Conservation (phyloP, 2,797 vertebrate genomes). For the Euphonia xanthogaster region DNA sequence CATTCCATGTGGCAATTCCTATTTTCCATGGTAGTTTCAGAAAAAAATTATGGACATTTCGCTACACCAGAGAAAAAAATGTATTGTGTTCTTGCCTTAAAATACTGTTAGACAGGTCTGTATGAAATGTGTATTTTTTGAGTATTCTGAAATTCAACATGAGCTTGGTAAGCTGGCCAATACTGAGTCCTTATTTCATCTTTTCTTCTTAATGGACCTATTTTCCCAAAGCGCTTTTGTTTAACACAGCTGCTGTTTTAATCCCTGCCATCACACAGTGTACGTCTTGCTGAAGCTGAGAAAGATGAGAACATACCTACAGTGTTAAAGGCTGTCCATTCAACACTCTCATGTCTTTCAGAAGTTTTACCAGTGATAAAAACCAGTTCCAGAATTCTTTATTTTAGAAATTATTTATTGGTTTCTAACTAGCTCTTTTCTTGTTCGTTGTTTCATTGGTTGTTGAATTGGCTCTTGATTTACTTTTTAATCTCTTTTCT, state of each 20-base stretch:
- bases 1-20: neutral
- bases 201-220: slow-evolving; percentile 6
- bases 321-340: neutral
- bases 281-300: neutral
- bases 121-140: neutral
- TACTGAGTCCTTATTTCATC: slow-evolving; percentile 9
- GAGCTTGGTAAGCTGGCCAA: neutral
- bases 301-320: neutral
- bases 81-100: neutral
- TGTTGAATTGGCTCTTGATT: neutral
- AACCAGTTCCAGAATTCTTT: neutral
- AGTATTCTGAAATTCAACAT: neutral
- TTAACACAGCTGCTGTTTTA: neutral
- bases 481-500: neutral
- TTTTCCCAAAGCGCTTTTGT: neutral
- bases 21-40: neutral
- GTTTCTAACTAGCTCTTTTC: neutral
- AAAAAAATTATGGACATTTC: neutral
- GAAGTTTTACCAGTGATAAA: neutral
- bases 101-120: neutral
- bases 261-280: neutral
- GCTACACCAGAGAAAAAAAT: neutral
- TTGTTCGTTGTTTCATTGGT: neutral
- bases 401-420: neutral
- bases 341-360: neutral